Percentiles rank a stretch among this genome's conserved stretches.
phyloP scores from a whole-genome alignment of 1,140 invertebrate genomes.

The Dendroctonus ponderosae region DNA sequence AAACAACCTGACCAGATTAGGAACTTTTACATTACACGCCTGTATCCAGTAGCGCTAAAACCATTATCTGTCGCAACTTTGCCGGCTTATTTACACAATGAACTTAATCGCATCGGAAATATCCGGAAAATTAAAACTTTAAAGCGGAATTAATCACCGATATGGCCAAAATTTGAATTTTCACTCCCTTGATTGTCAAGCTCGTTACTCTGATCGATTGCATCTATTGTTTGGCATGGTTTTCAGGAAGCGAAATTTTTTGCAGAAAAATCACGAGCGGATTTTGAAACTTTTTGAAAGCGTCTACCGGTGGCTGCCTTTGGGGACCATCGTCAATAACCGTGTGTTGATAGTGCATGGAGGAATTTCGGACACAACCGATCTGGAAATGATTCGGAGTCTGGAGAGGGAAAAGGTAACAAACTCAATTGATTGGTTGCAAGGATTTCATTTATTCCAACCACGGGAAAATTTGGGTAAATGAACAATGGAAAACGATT shows the following conservation, averaged over 20 bases:
- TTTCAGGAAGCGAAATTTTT: slow-evolving; percentile 5
- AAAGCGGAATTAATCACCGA: slow-evolving; percentile 2
- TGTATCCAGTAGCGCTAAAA: background rate
- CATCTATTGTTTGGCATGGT: no score
- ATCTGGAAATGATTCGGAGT: slow-evolving; percentile 70
- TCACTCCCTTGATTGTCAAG: background rate
- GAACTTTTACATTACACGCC: no score
- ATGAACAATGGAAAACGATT: background rate
- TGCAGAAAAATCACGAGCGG: slow-evolving; percentile 64
- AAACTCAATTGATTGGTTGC: no score
- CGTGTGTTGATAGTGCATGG: slow-evolving; percentile 87
- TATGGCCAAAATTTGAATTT: background rate
- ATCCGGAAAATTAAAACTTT: slow-evolving; percentile 7
- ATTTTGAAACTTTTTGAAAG: slow-evolving; percentile 79
- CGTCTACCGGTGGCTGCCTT: slow-evolving; percentile 85
- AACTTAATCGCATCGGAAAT: slow-evolving; percentile 7
- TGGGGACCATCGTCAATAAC: slow-evolving; percentile 84
- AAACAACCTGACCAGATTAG: no score
- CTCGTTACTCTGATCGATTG: slow-evolving; percentile 2
- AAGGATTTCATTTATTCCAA: no score
- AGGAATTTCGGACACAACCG: slow-evolving; percentile 81
- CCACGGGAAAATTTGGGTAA: background rate
- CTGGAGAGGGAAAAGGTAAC: slow-evolving; percentile 77
- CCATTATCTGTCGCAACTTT: slow-evolving; percentile 3
- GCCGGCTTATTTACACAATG: slow-evolving; percentile 4